A percentile compares a stretch with the other conserved stretches of the same genome.
Evolutionary conservation across 1,140 invertebrate genomes (phyloP).

Genomic region (Paralvinella palmiformis): DNA sequence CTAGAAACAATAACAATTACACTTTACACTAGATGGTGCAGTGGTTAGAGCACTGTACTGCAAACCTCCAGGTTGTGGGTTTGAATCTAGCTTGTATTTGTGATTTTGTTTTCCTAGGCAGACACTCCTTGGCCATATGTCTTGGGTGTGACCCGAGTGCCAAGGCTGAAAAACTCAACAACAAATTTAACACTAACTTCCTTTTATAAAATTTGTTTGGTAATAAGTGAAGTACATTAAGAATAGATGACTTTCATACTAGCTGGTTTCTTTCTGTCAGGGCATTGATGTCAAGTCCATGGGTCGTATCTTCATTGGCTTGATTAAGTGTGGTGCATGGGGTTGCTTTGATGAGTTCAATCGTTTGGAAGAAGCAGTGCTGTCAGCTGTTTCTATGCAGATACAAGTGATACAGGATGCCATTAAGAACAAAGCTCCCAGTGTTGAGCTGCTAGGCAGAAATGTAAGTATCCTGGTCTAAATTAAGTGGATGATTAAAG

Average conservation of each 20-base stretch:
- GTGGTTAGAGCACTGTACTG: too few species aligned
- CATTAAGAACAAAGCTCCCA: constrained; percentile 61
- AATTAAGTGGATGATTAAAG: too few species aligned
- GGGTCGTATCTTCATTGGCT: constrained; percentile 82
- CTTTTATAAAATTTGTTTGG: not conserved
- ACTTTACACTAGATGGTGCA: too few species aligned
- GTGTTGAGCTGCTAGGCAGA: constrained; percentile 65
- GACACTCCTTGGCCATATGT: too few species aligned
- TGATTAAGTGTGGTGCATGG: constrained; percentile 94
- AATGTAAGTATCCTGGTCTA: too few species aligned
- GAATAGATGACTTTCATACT: not conserved
- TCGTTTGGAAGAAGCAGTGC: constrained; percentile 81
- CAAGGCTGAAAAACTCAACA: too few species aligned
- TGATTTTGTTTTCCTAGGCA: too few species aligned
- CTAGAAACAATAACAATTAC: too few species aligned
- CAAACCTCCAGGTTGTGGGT: too few species aligned
- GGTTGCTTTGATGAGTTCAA: constrained; percentile 99
- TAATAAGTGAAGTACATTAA: not conserved
- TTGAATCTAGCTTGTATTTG: too few species aligned
- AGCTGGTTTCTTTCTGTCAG: constrained; percentile 47
- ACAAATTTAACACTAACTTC: not conserved
- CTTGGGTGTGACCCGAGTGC: too few species aligned
- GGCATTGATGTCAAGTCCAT: constrained; percentile 91
- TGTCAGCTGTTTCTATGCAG: constrained; percentile 86
- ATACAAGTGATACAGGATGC: constrained; percentile 83